Evolutionary conservation across 2,888 invertebrate genomes (phyloP).

Genomic region (Notodonta dromedarius): DNA sequence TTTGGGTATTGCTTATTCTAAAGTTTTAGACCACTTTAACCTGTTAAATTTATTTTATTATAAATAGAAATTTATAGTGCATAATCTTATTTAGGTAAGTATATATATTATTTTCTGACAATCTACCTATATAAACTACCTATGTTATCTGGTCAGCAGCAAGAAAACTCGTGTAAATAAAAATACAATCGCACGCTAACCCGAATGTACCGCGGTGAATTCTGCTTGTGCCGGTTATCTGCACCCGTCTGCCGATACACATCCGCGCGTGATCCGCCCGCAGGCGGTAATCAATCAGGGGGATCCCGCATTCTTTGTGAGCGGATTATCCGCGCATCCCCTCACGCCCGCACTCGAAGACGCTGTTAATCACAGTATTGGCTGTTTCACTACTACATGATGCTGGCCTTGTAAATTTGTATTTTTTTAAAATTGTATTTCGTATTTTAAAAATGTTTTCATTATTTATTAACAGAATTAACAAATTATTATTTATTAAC

Average conservation of each 20-base stretch:
- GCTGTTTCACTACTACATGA: conserved; percentile 1
- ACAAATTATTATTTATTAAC: too few relatives aligned
- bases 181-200: not conserved
- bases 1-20: too few relatives aligned
- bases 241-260: conserved; percentile 6
- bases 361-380: conserved; percentile 2
- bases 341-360: conserved; percentile 2
- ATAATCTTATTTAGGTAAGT: too few relatives aligned
- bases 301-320: conserved; percentile 27
- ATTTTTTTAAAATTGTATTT: too few relatives aligned
- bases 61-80: too few relatives aligned
- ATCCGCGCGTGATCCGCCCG: conserved; percentile 31
- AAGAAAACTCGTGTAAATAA: not conserved
- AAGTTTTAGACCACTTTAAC: too few relatives aligned
- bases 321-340: conserved; percentile 7
- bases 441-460: too few relatives aligned
- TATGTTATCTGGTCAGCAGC: not conserved
- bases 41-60: too few relatives aligned
- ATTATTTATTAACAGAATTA: too few relatives aligned
- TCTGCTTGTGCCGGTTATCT: not conserved
- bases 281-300: conserved; percentile 56
- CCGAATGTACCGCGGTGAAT: not conserved
- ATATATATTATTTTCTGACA: too few relatives aligned
- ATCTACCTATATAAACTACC: too few relatives aligned
- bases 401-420: not conserved